Base-by-base conservation (phyloP, 2,113 vertebrate genomes). In the Thalassoma bifasciatum region DNA sequence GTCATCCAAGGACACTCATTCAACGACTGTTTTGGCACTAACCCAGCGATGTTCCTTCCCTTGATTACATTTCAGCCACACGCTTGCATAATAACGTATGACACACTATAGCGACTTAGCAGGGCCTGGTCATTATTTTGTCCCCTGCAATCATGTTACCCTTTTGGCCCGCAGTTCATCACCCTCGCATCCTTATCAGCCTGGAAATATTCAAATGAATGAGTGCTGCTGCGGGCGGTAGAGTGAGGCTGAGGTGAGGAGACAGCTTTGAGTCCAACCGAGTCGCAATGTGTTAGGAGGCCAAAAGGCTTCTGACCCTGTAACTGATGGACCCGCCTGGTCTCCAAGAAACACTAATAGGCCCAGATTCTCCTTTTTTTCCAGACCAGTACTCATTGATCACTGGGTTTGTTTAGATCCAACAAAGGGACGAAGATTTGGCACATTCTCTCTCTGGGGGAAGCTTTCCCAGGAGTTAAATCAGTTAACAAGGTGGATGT, bases 121-220 rank as follows among this genome's bases (percentile, higher is more conserved):
- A 10, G 72, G 26, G 53, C 68, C 69, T 26, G 84, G 75, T 84
- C 69, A 72, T 88, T 82, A 79, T 71, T 82, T 68, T 84, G 59
- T 79, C 74, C 68, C 44, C 67, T 56, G 44, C 19, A 6, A 74
- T 83, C 64, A 34, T 17, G 77, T 62, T 47, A 5, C 36, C 54
- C 19, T 49, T 17, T 38, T 34, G 44, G 64, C 60, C 37, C 3
- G 26, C 54, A 4, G 66, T 59, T 24, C 10, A 8, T 63, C 30
- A 24, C 40, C 67, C 75, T 64, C 54, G 16, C 73, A 10, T 75
- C 70, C 56, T 71, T 81, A 52, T 75, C 77, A 50, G 76, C 71
- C 81, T 50, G 37, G 72, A 84, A 73, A 71, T 72, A 67, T 73
- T 74, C 54, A 53, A 50, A 71, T 58, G 69, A 80, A 23, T 24